A percentile compares a stretch with the other conserved stretches of the same genome.
Evolutionary conservation across 2,888 invertebrate genomes (phyloP).

Genomic region (Pollenia griseotomentosa): DNA sequence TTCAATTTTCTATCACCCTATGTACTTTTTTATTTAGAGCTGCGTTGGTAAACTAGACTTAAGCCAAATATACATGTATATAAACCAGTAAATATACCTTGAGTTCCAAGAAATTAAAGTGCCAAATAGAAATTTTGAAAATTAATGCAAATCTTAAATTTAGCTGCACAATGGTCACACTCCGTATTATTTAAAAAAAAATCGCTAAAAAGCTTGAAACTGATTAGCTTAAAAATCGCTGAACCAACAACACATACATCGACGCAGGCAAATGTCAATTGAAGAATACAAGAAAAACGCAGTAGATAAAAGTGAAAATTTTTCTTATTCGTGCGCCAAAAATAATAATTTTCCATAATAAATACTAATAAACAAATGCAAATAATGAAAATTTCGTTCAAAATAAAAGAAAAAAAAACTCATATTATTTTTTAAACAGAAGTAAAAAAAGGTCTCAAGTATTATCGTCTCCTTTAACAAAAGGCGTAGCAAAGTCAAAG

Average conservation of each 20-base stretch:
- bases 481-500: conserved; percentile 35
- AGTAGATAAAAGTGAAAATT: conserved; percentile 56
- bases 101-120: no score
- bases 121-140: no score
- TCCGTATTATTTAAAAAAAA: no score
- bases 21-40: no score
- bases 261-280: conserved; percentile 51
- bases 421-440: not conserved
- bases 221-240: not conserved
- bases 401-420: not conserved
- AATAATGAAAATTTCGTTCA: conserved; percentile 39
- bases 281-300: conserved; percentile 49
- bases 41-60: no score
- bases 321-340: conserved; percentile 69
- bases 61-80: no score
- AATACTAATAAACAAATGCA: conserved; percentile 33
- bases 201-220: no score
- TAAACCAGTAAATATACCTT: no score
- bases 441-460: not conserved
- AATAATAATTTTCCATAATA: conserved; percentile 23
- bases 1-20: no score
- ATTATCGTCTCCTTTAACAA: not conserved
- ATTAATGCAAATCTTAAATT: no score
- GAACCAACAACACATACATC: conserved; percentile 14
- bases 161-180: no score